Conservation (phyloP, 2,113 vertebrate species). For the Agapornis roseicollis region DNA sequence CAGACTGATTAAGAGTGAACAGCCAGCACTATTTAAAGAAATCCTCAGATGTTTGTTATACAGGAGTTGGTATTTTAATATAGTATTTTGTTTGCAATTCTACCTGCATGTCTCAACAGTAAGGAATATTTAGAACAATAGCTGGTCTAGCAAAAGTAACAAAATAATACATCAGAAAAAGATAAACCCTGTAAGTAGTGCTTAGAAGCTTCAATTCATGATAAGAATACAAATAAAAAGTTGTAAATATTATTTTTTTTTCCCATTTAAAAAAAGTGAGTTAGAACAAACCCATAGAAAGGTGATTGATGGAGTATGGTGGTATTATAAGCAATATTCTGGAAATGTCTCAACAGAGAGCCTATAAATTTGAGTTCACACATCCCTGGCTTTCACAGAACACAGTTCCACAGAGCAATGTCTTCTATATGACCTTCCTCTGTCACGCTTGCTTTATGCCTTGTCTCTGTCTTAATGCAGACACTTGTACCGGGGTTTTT, state of each 20-base stretch:
- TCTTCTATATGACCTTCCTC: constrained; percentile 1
- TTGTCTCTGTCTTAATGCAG: not conserved
- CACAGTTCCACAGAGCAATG: not conserved
- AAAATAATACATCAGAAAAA: not conserved
- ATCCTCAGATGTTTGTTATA: not conserved
- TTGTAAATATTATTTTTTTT: not conserved
- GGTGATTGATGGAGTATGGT: constrained; percentile 7
- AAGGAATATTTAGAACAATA: not conserved
- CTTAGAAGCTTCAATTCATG: not conserved
- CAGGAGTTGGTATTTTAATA: not conserved
- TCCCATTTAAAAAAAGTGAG: not conserved
- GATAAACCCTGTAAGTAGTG: not conserved
- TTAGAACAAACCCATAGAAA: not conserved
- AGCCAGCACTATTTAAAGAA: not conserved
- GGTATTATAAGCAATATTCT: constrained; percentile 23
- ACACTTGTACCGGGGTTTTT: not conserved
- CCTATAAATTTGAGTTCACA: constrained; percentile 23
- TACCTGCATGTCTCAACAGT: not conserved
- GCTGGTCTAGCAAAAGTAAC: not conserved
- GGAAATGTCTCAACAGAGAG: constrained; percentile 14
- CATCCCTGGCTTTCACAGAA: constrained; percentile 2
- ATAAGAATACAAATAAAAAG: constrained; percentile 4
- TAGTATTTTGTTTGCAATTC: not conserved
- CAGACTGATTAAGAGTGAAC: not conserved
- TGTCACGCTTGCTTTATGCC: not conserved